Base-by-base conservation (phyloP, 2,888 invertebrate species). In the Apotomis capreana region DNA sequence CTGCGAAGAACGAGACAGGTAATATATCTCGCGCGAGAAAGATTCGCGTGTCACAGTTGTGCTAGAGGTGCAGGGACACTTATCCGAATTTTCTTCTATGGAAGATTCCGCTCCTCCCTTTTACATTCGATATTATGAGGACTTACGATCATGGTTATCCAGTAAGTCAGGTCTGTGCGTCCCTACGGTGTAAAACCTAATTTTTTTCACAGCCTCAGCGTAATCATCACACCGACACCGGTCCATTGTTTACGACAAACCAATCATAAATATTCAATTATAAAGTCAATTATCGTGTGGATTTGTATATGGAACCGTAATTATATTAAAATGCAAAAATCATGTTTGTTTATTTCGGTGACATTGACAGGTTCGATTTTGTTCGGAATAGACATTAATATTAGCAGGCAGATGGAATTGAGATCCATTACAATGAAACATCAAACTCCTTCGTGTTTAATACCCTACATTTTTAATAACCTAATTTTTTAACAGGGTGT, bases 171-270 rank as follows among this genome's bases (percentile, higher is more conserved):
- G 88, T 55, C 86, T 80, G 1, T 81, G 62, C 0, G 90, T 89
- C 12, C 92, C 92, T 0, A 89, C 81, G 0, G 91, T 92, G 70
- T 83, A 92, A 69, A 91, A 85, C 52, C 76, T 84, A 0, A 92
- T 68, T 13, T 88, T 90, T 37, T 86, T 80, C 1, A 91, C 88
- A 52, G 92, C 92, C 26, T 73, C 83, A 3, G 78, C 75, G 68
- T 91, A 90, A 0, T 92, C 91, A 0, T 82, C 78, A 59, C 92
- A 92, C 5, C 90, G 87, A 74, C 92, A 92, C 46, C 91, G 84
- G 74, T 92, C 92, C 92, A 92, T 92, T 52, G 52, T 69, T 59
- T 63, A 71, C 10, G 65, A 36, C n/a, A 36, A 12, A 54, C 13
- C 15, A 26, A 65, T 65, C 65, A 46, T 57, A 57, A 65, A 65